Evolutionary conservation across 2,113 vertebrate species (phyloP).

Genomic region (Chauna torquata): DNA sequence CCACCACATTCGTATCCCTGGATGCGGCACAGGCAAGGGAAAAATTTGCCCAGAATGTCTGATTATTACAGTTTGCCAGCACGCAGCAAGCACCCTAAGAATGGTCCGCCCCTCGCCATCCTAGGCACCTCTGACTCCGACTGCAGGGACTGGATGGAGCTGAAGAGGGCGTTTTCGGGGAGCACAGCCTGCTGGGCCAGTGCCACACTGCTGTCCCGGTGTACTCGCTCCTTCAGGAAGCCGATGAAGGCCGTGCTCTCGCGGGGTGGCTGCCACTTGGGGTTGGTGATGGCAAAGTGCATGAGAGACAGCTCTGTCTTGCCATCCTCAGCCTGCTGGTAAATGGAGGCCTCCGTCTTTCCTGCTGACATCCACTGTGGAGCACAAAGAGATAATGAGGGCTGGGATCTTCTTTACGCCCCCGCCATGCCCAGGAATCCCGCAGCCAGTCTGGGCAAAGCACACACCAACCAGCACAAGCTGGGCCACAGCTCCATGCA

Average conservation of each 20-base stretch:
- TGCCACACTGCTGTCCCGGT: constrained; percentile 84
- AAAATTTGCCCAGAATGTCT: background rate
- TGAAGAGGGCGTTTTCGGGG: constrained; percentile 82
- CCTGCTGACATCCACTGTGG: constrained; percentile 93
- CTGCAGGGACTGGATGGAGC: constrained; percentile 84
- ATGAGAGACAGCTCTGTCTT: constrained; percentile 98
- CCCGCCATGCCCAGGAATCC: background rate
- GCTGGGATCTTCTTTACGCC: background rate
- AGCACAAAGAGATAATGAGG: background rate
- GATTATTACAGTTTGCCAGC: background rate
- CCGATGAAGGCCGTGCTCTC: constrained; percentile 97
- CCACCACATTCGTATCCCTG: background rate
- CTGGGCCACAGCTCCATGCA: background rate
- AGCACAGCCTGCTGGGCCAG: constrained; percentile 79
- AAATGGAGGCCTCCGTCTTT: constrained; percentile 95
- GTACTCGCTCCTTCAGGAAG: constrained; percentile 94
- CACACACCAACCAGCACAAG: background rate
- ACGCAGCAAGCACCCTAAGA: background rate
- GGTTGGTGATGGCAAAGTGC: constrained; percentile 99
- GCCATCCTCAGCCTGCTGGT: constrained; percentile 97
- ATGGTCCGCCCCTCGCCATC: background rate
- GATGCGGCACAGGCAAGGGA: background rate
- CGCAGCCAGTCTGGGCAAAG: background rate
- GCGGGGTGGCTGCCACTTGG: constrained; percentile 93
- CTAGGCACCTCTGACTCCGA: constrained; percentile 87